Conservation (phyloP, 2,888 invertebrate genomes). For the Tyria jacobaeae region DNA sequence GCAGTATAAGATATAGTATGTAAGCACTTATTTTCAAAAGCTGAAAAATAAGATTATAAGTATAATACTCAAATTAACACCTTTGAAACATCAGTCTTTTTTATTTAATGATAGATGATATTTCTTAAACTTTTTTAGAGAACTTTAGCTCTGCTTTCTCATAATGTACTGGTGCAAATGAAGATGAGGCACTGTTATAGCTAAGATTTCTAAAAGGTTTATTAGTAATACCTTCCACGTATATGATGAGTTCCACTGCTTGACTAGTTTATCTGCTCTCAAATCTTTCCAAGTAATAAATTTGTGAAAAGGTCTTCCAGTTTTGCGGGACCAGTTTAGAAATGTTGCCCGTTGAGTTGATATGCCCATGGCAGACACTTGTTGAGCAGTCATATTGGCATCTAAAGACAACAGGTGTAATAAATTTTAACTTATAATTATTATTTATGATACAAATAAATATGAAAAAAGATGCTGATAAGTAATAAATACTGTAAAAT, state of each 20-base stretch:
- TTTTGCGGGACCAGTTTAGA: conserved; percentile 92
- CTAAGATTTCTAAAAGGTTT: not conserved
- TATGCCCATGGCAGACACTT: conserved; percentile 93
- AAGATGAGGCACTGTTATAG: too few relatives aligned
- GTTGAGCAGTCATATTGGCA: conserved; percentile 88
- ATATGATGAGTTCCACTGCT: conserved; percentile 92
- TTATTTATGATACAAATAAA: too few relatives aligned
- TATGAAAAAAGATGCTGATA: conserved; percentile 11
- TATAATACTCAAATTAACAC: not conserved
- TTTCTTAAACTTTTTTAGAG: not conserved
- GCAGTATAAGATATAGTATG: conserved; percentile 90
- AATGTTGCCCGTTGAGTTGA: conserved; percentile 94
- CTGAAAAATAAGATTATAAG: conserved; percentile 68
- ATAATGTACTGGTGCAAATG: too few relatives aligned
- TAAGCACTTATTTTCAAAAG: conserved; percentile 88
- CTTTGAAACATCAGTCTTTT: not conserved
- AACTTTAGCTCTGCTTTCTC: not conserved
- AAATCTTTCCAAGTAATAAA: conserved; percentile 97
- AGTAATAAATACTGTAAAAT: too few relatives aligned
- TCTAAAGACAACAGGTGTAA: too few relatives aligned
- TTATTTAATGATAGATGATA: not conserved
- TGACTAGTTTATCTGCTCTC: conserved; percentile 90
- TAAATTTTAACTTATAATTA: too few relatives aligned
- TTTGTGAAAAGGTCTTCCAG: conserved; percentile 92
- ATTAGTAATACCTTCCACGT: conserved; percentile 85